Conservation (phyloP, 2,888 invertebrate genomes). For the Brenthis hecate region DNA sequence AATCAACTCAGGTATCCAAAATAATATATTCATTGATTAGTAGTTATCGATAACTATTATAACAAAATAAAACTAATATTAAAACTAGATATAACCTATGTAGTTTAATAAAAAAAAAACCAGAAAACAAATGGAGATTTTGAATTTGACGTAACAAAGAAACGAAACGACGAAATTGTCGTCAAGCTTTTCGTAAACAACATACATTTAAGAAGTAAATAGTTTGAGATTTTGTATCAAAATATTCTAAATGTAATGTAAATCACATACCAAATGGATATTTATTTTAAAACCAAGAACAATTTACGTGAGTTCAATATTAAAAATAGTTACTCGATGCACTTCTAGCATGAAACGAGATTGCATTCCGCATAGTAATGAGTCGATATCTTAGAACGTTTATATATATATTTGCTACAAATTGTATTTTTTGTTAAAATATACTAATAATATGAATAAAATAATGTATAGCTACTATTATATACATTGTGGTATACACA, state of each 20-base stretch:
- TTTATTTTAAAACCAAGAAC: constrained; percentile 16
- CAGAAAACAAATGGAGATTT: too few species aligned
- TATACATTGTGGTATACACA: neutral
- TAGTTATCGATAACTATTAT: too few species aligned
- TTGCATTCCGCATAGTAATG: constrained; percentile 12
- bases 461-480: neutral
- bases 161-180: too few species aligned
- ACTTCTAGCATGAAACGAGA: constrained; percentile 1
- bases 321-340: constrained; percentile 13
- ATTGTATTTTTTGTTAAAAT: neutral
- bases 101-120: too few species aligned
- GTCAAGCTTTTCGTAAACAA: too few species aligned
- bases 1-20: too few species aligned
- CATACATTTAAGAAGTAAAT: neutral
- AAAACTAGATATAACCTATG: too few species aligned
- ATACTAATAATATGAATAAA: neutral
- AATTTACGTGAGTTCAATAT: constrained; percentile 18
- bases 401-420: neutral
- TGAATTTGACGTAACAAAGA: too few species aligned
- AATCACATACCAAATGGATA: neutral
- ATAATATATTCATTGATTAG: too few species aligned
- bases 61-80: too few species aligned
- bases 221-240: neutral
- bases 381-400: neutral
- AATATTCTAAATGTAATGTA: constrained; percentile 2